Conservation (phyloP, 2,888 invertebrate genomes). For the Archips xylosteana region DNA sequence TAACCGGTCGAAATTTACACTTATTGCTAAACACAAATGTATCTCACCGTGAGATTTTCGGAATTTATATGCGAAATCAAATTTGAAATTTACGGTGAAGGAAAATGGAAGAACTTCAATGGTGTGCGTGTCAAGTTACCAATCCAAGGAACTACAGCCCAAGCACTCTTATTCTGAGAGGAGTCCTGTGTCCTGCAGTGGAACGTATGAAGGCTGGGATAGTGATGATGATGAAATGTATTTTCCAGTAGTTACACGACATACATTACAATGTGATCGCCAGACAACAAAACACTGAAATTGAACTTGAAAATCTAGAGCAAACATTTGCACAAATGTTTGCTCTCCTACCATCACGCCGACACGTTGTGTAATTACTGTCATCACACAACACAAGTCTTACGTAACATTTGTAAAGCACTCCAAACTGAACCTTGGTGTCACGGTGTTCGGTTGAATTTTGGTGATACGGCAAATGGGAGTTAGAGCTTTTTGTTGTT, state of each 20-base stretch:
- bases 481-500: background rate
- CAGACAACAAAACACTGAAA: slow-evolving; percentile 14
- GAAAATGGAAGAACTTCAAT: too few relatives aligned
- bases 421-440: background rate
- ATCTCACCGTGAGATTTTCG: too few relatives aligned
- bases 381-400: background rate
- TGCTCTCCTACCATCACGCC: slow-evolving; percentile 12
- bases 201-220: too few relatives aligned
- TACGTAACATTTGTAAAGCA: background rate
- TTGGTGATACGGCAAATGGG: background rate
- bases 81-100: too few relatives aligned
- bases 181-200: too few relatives aligned
- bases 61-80: too few relatives aligned
- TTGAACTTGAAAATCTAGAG: slow-evolving; percentile 35
- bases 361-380: slow-evolving; percentile 9
- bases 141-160: too few relatives aligned
- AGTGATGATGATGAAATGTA: too few relatives aligned
- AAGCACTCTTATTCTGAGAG: too few relatives aligned
- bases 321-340: slow-evolving; percentile 26
- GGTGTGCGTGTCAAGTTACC: too few relatives aligned
- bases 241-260: background rate
- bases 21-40: too few relatives aligned
- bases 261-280: background rate
- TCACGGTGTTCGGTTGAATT: background rate
- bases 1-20: too few relatives aligned